Conservation (phyloP, 2,888 invertebrate genomes). For the Melinaea menophilus region DNA sequence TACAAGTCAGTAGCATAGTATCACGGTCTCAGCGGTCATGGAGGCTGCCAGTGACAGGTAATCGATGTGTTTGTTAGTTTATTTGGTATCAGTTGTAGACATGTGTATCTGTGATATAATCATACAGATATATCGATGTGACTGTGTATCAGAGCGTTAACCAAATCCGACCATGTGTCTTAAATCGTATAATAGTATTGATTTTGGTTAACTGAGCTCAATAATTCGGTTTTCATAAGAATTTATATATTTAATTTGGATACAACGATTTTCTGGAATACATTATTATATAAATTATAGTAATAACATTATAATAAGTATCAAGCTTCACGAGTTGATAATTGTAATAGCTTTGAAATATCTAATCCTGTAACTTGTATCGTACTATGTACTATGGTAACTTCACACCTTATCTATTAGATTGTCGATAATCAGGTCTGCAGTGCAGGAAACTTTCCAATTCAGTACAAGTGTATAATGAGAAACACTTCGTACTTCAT, state of each 20-base stretch:
- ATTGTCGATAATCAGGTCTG: constrained; percentile 33
- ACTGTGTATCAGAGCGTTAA: constrained; percentile 59
- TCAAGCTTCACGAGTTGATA: constrained; percentile 16
- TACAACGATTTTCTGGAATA: too few species aligned
- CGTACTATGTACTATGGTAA: constrained; percentile 46
- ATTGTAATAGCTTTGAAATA: constrained; percentile 27
- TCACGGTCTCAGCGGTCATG: constrained; percentile 55
- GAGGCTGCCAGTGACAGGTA: constrained; percentile 72
- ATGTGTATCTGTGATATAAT: constrained; percentile 71
- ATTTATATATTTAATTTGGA: too few species aligned
- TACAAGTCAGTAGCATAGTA: neutral
- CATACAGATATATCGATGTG: constrained; percentile 55
- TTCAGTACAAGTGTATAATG: neutral
- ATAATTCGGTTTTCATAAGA: neutral
- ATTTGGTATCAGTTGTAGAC: constrained; percentile 64
- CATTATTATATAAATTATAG: neutral
- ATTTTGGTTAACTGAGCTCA: neutral
- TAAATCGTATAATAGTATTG: constrained; percentile 5
- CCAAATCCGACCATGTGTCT: constrained; percentile 8
- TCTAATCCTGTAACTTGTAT: constrained; percentile 30
- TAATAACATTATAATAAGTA: constrained; percentile 11
- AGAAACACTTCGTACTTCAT: neutral
- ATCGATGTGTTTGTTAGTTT: constrained; percentile 76
- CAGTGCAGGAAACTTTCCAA: neutral
- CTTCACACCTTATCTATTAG: constrained; percentile 31